Base-by-base conservation (phyloP, 2,113 vertebrate genomes). In the Sebastes schlegelii region DNA sequence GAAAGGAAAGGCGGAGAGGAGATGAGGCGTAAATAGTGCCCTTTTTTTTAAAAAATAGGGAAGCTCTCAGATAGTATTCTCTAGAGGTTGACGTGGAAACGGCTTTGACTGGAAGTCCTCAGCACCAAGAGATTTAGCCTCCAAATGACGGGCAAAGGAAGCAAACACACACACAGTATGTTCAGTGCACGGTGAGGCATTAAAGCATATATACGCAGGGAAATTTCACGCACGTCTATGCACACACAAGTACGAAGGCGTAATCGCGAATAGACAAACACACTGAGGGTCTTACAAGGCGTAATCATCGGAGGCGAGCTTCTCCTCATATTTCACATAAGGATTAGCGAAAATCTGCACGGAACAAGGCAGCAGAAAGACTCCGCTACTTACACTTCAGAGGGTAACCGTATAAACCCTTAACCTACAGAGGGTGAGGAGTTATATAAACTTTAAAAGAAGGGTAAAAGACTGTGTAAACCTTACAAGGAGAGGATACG, bases 261-360 rank as follows among this genome's bases (percentile, higher is more conserved):
- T 85, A 80, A 86, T 86, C 72, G 8, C n/a, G 76, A 91, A 87
- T 42, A 92, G 86, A 88, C 80, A 89, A 92, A 92, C 86, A 77
- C 77, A 68, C 82, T 7, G 42, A 83, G 88, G 88, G 78, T 88
- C 86, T 93, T 89, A 91, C 84, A 63, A 85, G 84, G 79, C 74
- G n/a, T 88, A 92, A 88, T 92, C 86, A 89, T 83, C 10, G 84
- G 72, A 86, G 89, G 75, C 74, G 69, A 90, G 90, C 77, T 54
- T 90, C 79, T 86, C 74, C 82, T 78, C 79, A 80, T 80, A 90
- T 83, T 91, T 87, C 88, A 91, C 86, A 89, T 82, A 72, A 80
- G 91, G 92, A 93, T 92, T 92, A 92, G 87, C 0, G 21, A 49
- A 89, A 90, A 91, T 91, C 88, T 86, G 81, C 72, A 79, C 34